phyloP scores from a whole-genome alignment of 2,113 vertebrate genomes.

The Pampusana beccarii region DNA sequence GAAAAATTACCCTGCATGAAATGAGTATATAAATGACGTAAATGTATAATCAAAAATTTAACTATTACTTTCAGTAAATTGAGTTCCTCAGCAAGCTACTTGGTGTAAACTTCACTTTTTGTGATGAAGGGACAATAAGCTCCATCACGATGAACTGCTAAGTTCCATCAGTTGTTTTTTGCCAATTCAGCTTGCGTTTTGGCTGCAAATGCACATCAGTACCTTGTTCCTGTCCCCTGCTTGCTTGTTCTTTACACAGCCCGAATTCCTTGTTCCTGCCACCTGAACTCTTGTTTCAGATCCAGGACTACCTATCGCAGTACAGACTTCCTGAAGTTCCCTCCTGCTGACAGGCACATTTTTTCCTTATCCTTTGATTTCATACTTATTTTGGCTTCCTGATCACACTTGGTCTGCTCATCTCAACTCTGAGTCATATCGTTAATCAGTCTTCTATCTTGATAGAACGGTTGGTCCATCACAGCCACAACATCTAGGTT shows the following conservation, averaged over 20 bases:
- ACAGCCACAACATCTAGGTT: neutral
- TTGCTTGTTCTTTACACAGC: neutral
- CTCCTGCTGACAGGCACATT: neutral
- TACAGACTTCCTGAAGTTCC: neutral
- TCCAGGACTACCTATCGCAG: neutral
- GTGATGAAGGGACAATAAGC: neutral
- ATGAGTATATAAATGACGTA: neutral
- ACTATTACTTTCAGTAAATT: neutral
- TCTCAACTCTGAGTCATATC: neutral
- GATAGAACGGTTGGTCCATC: neutral
- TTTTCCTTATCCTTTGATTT: neutral
- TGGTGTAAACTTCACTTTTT: neutral
- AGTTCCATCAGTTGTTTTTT: neutral
- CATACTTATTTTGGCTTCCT: neutral
- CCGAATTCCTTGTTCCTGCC: neutral
- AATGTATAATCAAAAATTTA: neutral
- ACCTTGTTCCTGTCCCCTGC: constrained; percentile 5
- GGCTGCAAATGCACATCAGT: neutral
- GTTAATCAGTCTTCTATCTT: neutral
- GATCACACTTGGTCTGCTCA: neutral
- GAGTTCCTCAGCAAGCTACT: neutral
- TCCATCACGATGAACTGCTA: too few species aligned
- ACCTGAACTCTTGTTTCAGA: constrained; percentile 19
- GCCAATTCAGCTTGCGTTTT: neutral
- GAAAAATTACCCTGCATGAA: neutral